These are phyloP conservation scores for Nasonia vitripennis DNA, from an alignment of 1,140 invertebrate genomes.

Conservation along the genomic window DNA sequence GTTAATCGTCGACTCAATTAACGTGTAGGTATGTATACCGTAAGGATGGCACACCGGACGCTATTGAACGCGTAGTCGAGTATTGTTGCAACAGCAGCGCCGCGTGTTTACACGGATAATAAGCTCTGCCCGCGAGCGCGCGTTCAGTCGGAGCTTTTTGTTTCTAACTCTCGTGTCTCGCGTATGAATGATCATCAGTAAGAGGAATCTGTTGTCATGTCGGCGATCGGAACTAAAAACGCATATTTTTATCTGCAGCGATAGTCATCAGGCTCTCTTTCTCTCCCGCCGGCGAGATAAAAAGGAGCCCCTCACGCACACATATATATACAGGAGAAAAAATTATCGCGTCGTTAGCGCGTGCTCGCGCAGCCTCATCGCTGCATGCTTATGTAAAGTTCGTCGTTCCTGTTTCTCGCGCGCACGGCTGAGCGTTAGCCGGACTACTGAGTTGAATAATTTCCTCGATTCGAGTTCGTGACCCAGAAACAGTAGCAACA, in stretches of 20 bases:
- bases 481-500: conserved; percentile 44
- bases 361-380: background rate
- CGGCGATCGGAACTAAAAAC: no score
- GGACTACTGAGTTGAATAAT: conserved; percentile 40
- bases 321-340: background rate
- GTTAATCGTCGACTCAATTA: conserved; percentile 16
- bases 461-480: conserved; percentile 39
- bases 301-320: no score
- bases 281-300: no score
- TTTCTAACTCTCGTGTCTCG: no score
- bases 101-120: background rate
- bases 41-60: background rate
- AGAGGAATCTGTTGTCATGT: no score
- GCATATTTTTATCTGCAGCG: no score
- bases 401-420: conserved; percentile 1
- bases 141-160: background rate
- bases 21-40: background rate
- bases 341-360: background rate
- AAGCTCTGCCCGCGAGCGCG: background rate
- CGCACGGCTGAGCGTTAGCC: no score
- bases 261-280: no score
- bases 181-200: no score
- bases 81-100: no score
- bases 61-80: background rate
- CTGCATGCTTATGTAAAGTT: background rate